phyloP scores from a whole-genome alignment of 2,888 invertebrate species.

The Embidobia sp. region DNA sequence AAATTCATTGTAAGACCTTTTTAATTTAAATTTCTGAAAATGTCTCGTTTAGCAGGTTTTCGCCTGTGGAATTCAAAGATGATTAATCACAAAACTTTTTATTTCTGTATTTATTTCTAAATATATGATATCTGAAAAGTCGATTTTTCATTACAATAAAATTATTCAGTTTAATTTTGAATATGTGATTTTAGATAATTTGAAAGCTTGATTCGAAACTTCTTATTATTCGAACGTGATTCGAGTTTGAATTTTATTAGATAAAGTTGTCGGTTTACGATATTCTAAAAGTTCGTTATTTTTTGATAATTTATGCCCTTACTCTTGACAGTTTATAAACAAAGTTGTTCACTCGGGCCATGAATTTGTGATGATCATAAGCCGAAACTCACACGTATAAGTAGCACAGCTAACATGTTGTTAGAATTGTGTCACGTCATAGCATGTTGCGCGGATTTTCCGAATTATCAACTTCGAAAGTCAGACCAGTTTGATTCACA shows the following conservation, averaged over 20 bases:
- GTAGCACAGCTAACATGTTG: slow-evolving; percentile 57
- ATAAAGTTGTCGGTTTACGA: slow-evolving; percentile 38
- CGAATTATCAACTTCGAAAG: slow-evolving; percentile 65
- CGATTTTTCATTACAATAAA: too few species aligned
- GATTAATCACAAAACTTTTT: too few species aligned
- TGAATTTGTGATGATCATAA: slow-evolving; percentile 66
- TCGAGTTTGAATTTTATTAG: slow-evolving; percentile 43
- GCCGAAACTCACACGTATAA: slow-evolving; percentile 63
- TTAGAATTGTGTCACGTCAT: slow-evolving; percentile 65
- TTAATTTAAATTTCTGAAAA: slow-evolving; percentile 20
- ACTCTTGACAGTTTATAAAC: slow-evolving; percentile 65
- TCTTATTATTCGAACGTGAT: slow-evolving; percentile 11
- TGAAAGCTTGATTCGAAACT: too few species aligned
- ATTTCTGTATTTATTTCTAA: too few species aligned
- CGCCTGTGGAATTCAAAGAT: too few species aligned
- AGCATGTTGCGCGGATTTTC: slow-evolving; percentile 56
- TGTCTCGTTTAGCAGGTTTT: not conserved
- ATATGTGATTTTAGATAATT: too few species aligned
- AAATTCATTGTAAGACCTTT: slow-evolving; percentile 42
- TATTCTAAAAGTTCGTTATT: slow-evolving; percentile 56
- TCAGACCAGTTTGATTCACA: slow-evolving; percentile 52
- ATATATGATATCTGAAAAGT: too few species aligned
- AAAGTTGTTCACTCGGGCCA: slow-evolving; percentile 57
- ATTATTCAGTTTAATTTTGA: too few species aligned
- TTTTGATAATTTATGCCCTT: slow-evolving; percentile 59